Evolutionary conservation across 2,113 vertebrate genomes (phyloP), one percentile per base, ranked within the genome.

Genomic region (Chrysemys picta): DNA sequence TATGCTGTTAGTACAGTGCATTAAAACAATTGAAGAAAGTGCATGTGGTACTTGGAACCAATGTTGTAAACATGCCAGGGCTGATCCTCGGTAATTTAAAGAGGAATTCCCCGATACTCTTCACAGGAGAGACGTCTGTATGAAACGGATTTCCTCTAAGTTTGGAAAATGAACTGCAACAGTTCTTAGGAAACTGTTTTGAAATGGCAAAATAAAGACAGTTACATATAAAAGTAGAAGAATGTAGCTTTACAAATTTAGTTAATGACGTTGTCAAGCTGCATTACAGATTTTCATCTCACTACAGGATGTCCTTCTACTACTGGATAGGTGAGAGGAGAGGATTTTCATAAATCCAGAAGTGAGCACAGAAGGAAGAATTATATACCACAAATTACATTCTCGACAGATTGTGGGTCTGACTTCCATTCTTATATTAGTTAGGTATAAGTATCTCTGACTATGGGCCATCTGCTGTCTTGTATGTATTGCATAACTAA

Each of bases 401-500:
- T 93, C 12, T 88, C 93, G 80, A 50, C 93, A 91, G 90, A 89
- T 91, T 88, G 92, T 91, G 93, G 79, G 24, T 57, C 85, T 88
- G 72, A 89, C 38, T 93, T 88, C 35, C 5, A 87, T 47, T 75
- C 92, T 89, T 92, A n/a, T 80, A 89, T 62, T 56, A 91, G 31
- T 59, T 96, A 69, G 90, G 82, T 94, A 75, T 27, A 85, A 96
- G n/a, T n/a, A 92, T 89, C 85, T 91, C 89, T 93, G 50, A 82
- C 87, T 94, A 25, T 91, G 92, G 88, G 80, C 94, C 96, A 96
- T 91, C 89, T 96, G 96, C 50, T 94, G 27, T 87, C 6, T 92
- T 94, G 89, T 22, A 91, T 92, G 82, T 75, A 95, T 92, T 95
- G 91, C 93, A 96, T 94, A 97, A 96, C 94, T 95, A 96, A 89